These are phyloP conservation scores for Pluvialis apricaria DNA, from an alignment of 2,113 vertebrate species.

Conservation along the genomic window DNA sequence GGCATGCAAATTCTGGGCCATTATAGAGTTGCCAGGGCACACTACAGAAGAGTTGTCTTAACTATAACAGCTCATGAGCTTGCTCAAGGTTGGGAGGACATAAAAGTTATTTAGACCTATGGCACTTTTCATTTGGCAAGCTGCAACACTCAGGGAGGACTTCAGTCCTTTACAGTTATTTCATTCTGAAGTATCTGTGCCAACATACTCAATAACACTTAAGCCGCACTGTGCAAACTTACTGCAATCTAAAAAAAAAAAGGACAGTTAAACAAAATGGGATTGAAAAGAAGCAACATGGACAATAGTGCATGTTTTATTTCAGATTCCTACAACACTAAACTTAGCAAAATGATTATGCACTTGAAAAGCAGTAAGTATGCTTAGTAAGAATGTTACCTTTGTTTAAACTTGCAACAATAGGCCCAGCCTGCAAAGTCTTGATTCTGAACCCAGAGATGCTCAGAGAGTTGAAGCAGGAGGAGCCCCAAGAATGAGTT, in stretches of 20 bases:
- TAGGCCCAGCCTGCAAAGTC: background rate
- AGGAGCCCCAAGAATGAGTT: background rate
- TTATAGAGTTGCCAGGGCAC: background rate
- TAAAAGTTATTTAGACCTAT: background rate
- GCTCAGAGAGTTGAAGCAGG: background rate
- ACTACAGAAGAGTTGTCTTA: background rate
- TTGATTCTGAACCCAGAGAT: background rate
- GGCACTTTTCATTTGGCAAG: background rate
- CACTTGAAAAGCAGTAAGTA: background rate
- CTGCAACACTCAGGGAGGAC: background rate
- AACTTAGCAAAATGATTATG: background rate
- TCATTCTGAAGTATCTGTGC: background rate
- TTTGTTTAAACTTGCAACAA: background rate
- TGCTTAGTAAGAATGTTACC: background rate
- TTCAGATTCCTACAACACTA: background rate
- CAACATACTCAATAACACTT: background rate
- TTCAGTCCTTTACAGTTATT: background rate
- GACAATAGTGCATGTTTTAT: background rate
- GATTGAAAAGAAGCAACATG: background rate
- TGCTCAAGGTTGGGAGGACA: background rate
- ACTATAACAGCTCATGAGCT: background rate
- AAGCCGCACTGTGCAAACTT: background rate
- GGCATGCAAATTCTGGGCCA: fast-evolving
- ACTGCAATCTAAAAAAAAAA: background rate
- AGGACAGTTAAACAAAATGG: background rate